Evolutionary conservation across 2,888 invertebrate genomes (phyloP).

Genomic region (Drosophila multiciliata): DNA sequence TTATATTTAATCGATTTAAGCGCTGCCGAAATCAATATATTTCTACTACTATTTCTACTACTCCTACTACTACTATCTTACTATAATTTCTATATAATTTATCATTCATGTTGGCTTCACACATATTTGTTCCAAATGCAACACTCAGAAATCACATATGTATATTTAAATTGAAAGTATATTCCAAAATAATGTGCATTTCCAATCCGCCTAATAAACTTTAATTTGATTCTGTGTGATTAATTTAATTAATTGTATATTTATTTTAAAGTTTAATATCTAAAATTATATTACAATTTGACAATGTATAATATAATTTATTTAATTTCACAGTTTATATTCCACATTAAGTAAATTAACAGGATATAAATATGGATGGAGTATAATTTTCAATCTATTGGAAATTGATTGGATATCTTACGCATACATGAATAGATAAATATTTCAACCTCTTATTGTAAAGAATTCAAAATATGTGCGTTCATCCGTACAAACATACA

Average conservation of each 20-base stretch:
- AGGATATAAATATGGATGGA: not conserved
- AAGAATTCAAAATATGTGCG: not conserved
- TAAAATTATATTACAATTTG: not conserved
- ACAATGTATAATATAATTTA: not conserved
- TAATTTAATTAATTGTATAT: not conserved
- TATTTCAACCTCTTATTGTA: not conserved
- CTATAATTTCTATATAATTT: not conserved
- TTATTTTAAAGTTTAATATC: not conserved
- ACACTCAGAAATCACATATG: not conserved
- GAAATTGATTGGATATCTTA: not conserved
- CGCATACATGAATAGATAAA: not conserved
- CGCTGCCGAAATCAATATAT: conserved; percentile 41
- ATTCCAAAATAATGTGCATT: not conserved
- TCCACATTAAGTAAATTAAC: not conserved
- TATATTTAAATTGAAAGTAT: not conserved
- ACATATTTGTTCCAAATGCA: not conserved
- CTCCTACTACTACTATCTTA: no score
- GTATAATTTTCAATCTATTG: not conserved
- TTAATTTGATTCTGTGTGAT: not conserved
- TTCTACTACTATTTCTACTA: no score
- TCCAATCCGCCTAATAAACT: not conserved
- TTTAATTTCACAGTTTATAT: not conserved
- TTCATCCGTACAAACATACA: not conserved
- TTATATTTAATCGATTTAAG: conserved; percentile 68
- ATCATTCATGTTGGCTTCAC: not conserved